Base-by-base conservation (phyloP, 1,140 invertebrate species). In the Ceratosolen solmsi region DNA sequence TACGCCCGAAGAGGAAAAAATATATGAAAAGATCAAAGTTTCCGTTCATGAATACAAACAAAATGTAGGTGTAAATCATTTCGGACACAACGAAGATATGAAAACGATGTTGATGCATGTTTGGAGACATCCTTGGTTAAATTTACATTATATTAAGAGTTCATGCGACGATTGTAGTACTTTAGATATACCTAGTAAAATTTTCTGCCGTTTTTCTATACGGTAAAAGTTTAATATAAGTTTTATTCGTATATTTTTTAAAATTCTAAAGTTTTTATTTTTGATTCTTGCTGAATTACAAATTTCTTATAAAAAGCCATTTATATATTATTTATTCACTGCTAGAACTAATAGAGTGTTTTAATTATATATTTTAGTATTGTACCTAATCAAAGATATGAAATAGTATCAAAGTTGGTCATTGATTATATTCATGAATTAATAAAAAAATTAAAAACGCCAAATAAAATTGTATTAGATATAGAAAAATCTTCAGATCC, bases 371-470 rank as follows among this genome's bases (percentile, higher is more conserved):
- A n/a, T 82, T 80, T 73, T 58, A 86, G 94, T 74, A 91, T 94
- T 74, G 94, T 95, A 4, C 94, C 94, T 2, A 89, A 95, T 87
- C 94, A 94, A 90, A 89, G 89, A 5, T 93, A 93, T 9, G 89
- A 92, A 77, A 83, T 88, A 71, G 87, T 93, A 38, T 88, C 87
- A 41, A 88, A 92, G 79, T 56, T 88, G 22, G 89, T 93, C 25
- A 83, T 90, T 3, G 88, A 90, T 33, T 92, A 94, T 86, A 79
- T 95, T 17, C 90, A 94, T 46, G 89, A 93, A 76, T 83, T 92
- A 78, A 93, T 93, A 89, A 41, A 80, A 75, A 83, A 92, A 58
- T 85, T 92, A 41, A 91, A 91, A n/a, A 93, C 92, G 83, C 92
- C 93, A 1, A 95, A 95, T 86, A 91, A 89, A 82, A 87, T 94